These are phyloP conservation scores for Oreonectes daqikongensis DNA, from an alignment of 2,797 vertebrate species.

Conservation along the genomic window DNA sequence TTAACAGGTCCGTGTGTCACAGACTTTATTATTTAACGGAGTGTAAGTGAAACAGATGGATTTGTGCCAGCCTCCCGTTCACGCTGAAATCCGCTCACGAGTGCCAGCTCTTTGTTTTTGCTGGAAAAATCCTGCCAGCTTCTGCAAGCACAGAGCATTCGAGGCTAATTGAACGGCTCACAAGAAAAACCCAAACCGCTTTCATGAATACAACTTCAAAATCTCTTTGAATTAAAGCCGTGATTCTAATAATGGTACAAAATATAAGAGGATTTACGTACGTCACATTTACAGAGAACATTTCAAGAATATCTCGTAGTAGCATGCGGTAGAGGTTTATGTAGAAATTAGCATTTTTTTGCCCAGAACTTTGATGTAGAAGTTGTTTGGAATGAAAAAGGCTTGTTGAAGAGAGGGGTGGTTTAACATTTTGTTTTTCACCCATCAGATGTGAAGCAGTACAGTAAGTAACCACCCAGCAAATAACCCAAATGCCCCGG, in stretches of 20 bases:
- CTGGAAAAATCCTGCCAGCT: slow-evolving; percentile 4
- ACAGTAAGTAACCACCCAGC: too few relatives aligned
- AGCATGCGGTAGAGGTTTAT: neutral
- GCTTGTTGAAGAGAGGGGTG: neutral
- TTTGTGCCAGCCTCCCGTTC: slow-evolving; percentile 3
- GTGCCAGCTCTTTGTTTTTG: slow-evolving; percentile 38
- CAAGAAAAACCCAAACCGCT: neutral
- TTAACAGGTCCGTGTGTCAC: slow-evolving; percentile 39
- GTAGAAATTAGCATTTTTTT: too few relatives aligned
- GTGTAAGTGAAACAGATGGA: slow-evolving; percentile 34
- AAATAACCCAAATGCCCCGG: neutral
- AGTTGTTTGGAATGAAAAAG: neutral
- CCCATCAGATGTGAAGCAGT: neutral
- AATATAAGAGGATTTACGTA: slow-evolving; percentile 27
- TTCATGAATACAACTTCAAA: slow-evolving; percentile 23
- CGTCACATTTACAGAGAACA: neutral
- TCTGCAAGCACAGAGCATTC: slow-evolving; percentile 6
- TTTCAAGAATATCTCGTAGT: neutral
- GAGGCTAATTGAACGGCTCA: slow-evolving; percentile 7
- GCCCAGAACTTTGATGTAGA: neutral
- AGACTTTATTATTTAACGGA: slow-evolving; percentile 40
- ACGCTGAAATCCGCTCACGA: slow-evolving; percentile 1
- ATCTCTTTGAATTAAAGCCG: neutral
- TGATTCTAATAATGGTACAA: slow-evolving; percentile 5
- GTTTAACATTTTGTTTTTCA: neutral